Conservation (phyloP, 2,797 vertebrate genomes). For the Scleropages formosus region DNA sequence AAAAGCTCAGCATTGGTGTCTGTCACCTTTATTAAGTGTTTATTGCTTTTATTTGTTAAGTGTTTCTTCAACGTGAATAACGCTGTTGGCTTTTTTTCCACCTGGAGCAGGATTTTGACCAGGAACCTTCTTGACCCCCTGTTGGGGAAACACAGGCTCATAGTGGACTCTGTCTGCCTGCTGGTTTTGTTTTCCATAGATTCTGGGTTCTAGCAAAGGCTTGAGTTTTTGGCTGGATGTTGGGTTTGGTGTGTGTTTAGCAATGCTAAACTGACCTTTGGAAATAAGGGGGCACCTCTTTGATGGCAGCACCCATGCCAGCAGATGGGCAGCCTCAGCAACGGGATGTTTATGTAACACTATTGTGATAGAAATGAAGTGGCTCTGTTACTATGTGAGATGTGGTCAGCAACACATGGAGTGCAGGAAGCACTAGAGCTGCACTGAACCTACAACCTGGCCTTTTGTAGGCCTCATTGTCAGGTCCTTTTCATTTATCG, state of each 20-base stretch:
- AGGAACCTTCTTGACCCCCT: no score
- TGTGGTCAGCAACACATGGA: neutral
- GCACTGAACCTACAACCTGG: neutral
- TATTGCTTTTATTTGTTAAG: no score
- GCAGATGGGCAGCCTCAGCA: neutral
- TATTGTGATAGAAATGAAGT: constrained; percentile 9
- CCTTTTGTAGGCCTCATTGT: neutral
- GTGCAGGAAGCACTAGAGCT: neutral
- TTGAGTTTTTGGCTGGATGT: no score
- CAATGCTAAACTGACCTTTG: constrained; percentile 28
- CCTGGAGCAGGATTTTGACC: no score
- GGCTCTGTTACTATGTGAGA: constrained; percentile 23
- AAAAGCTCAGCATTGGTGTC: no score
- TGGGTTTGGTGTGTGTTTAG: constrained; percentile 9
- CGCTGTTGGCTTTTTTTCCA: no score
- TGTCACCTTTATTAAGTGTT: no score
- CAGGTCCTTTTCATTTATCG: neutral
- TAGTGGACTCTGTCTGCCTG: no score
- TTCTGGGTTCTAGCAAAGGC: no score
- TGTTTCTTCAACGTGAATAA: no score
- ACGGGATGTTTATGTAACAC: constrained; percentile 20
- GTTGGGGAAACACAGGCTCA: no score
- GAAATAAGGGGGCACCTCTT: constrained; percentile 34
- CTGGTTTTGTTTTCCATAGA: no score
- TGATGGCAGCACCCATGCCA: constrained; percentile 35